These are phyloP conservation scores for Eupeodes luniger DNA, from an alignment of 2,888 invertebrate species.

Conservation along the genomic window DNA sequence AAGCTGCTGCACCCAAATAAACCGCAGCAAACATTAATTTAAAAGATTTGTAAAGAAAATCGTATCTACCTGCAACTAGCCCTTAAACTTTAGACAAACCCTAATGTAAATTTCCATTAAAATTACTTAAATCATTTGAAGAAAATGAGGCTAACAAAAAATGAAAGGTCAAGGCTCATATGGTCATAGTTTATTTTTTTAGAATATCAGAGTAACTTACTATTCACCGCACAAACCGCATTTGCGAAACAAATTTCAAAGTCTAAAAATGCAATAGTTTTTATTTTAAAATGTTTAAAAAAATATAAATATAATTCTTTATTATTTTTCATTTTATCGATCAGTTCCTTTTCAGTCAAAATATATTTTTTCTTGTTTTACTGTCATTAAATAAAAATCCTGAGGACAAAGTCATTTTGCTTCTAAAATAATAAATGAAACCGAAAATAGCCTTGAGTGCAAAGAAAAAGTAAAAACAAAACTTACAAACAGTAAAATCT, in stretches of 20 bases:
- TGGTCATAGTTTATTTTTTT: no score
- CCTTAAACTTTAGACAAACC: no score
- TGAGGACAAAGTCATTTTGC: conserved; percentile 8
- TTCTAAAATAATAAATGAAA: conserved; percentile 5
- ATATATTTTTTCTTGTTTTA: not conserved
- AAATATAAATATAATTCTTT: not conserved
- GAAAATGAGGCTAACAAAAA: no score
- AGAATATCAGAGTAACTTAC: no score
- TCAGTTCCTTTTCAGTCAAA: not conserved
- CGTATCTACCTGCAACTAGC: no score
- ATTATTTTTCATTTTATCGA: not conserved
- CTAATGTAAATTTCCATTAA: no score
- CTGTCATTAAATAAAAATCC: conserved; percentile 4
- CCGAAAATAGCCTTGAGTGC: conserved; percentile 5
- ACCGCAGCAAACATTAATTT: no score
- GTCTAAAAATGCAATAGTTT: not conserved
- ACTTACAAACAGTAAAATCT: not conserved
- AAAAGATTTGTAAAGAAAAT: no score
- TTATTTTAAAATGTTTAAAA: not conserved
- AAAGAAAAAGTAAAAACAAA: not conserved
- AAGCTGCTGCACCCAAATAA: no score
- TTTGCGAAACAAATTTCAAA: not conserved
- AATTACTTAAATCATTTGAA: no score
- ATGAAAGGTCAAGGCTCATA: no score
- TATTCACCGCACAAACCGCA: no score